Conservation (phyloP, 1,140 invertebrate genomes). For the Atta texana region DNA sequence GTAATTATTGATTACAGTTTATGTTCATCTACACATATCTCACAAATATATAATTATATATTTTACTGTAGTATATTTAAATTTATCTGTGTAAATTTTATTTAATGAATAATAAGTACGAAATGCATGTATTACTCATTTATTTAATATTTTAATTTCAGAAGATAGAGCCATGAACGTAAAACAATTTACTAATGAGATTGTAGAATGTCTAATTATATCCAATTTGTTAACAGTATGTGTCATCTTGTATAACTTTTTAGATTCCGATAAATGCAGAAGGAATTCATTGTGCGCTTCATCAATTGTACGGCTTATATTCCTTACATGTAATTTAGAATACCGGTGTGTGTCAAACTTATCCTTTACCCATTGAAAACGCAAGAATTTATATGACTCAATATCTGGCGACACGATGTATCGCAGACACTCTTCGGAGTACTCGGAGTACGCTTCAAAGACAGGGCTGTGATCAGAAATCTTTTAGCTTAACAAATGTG, state of each 20-base stretch:
- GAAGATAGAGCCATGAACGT: no score
- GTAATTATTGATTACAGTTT: background rate
- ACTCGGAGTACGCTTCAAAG: conserved; percentile 27
- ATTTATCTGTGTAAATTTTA: background rate
- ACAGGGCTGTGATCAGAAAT: conserved; percentile 65
- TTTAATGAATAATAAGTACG: background rate
- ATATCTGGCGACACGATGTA: conserved; percentile 77
- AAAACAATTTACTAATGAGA: background rate
- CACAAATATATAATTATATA: background rate
- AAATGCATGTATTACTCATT: background rate
- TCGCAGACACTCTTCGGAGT: conserved; percentile 67
- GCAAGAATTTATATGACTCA: conserved; percentile 74
- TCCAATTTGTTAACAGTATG: background rate
- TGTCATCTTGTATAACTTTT: no score
- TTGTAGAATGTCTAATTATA: background rate
- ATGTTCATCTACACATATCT: background rate
- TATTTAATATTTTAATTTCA: background rate
- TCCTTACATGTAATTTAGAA: conserved; percentile 3
- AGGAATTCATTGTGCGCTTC: background rate
- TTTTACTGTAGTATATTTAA: background rate
- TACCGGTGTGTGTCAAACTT: conserved; percentile 1
- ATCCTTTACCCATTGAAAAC: conserved; percentile 39
- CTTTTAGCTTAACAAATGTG: background rate
- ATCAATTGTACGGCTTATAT: background rate
- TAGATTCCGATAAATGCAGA: background rate